phyloP scores from a whole-genome alignment of 1,140 invertebrate genomes.

The Microplitis mediator region DNA sequence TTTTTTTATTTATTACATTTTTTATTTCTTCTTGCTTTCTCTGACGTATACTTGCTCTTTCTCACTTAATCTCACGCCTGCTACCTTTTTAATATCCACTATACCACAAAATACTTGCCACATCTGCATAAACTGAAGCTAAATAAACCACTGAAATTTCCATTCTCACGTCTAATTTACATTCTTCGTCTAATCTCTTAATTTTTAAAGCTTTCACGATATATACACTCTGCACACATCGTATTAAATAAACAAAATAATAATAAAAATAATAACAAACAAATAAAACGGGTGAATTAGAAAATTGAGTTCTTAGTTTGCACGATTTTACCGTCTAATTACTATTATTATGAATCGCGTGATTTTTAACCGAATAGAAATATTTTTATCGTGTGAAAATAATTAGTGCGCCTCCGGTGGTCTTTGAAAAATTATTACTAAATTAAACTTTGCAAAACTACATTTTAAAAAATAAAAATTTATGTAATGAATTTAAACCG shows the following conservation, averaged over 20 bases:
- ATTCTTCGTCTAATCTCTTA: constrained; percentile 4
- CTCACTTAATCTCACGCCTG: constrained; percentile 26
- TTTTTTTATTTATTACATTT: constrained; percentile 19
- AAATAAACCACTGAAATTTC: neutral
- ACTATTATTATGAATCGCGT: constrained; percentile 5
- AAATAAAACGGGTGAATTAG: too few relatives aligned
- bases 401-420: neutral
- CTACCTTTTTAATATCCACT: constrained; percentile 10
- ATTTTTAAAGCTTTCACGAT: neutral
- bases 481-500: too few relatives aligned
- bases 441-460: neutral
- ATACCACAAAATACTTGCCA: neutral
- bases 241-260: too few relatives aligned
- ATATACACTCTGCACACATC: neutral
- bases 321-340: neutral
- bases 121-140: neutral
- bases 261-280: too few relatives aligned
- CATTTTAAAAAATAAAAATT: too few relatives aligned
- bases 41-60: constrained; percentile 9
- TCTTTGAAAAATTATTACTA: neutral
- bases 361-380: neutral
- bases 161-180: constrained; percentile 9
- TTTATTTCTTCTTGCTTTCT: constrained; percentile 15
- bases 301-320: too few relatives aligned
- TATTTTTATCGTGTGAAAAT: constrained; percentile 5